Evolutionary conservation across 1,140 invertebrate species (phyloP).

Genomic region (Papilio polyxenes): DNA sequence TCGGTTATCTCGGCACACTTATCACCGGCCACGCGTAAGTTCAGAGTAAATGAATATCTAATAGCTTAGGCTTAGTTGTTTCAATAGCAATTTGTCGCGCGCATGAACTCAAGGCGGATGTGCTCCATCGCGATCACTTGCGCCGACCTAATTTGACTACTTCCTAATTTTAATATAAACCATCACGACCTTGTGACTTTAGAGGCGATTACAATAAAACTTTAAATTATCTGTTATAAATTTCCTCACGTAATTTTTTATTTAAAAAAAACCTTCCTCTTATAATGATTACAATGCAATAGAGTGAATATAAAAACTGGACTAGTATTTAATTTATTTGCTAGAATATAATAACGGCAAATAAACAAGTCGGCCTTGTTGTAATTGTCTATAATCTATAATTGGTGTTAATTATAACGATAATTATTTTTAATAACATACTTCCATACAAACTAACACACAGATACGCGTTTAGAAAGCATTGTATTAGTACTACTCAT

Average conservation of each 20-base stretch:
- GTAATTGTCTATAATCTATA: background rate
- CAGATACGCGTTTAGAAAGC: background rate
- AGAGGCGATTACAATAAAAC: background rate
- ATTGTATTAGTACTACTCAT: background rate
- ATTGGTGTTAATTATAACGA: background rate
- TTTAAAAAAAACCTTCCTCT: background rate
- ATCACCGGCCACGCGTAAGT: background rate
- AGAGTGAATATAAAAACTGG: background rate
- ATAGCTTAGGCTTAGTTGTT: background rate
- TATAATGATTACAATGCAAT: background rate
- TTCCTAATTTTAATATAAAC: constrained; percentile 49
- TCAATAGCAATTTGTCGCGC: background rate
- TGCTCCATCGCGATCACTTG: constrained; percentile 50
- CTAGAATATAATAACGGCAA: constrained; percentile 1
- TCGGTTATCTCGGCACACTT: too few species aligned
- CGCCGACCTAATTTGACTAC: constrained; percentile 53
- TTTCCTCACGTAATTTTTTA: background rate
- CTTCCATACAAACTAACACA: background rate
- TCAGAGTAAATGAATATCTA: background rate
- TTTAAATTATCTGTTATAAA: background rate
- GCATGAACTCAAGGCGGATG: constrained; percentile 45
- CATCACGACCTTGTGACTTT: constrained; percentile 42
- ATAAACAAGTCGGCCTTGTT: constrained; percentile 8
- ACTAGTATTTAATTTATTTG: background rate
- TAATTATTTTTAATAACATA: constrained; percentile 19